Percentiles rank a stretch among this genome's conserved stretches.
phyloP scores from a whole-genome alignment of 30 jellyfish, hydroid and myxozoan species.

The Aurelia aurita complex sp. Pacific region DNA sequence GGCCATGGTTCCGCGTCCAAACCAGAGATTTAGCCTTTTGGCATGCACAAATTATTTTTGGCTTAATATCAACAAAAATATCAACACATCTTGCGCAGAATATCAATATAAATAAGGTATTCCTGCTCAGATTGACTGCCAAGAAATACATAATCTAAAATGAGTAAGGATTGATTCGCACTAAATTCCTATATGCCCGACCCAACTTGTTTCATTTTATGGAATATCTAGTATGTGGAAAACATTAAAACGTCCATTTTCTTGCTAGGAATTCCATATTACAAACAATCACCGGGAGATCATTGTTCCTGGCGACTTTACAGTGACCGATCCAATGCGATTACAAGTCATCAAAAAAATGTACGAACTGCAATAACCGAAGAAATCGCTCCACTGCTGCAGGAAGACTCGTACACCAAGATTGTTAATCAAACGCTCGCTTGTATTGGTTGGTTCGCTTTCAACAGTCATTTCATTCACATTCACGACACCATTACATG shows the following conservation, averaged over 20 bases:
- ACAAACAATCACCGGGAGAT: constrained; percentile 15
- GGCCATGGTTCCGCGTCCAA: no score
- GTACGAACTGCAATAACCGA: background rate
- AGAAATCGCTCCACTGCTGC: background rate
- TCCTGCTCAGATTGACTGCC: no score
- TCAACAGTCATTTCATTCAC: background rate
- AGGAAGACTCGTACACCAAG: background rate
- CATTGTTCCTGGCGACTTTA: constrained; percentile 12
- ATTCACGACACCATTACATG: background rate
- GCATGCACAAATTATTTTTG: no score
- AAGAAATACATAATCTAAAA: no score
- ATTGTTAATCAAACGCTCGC: background rate
- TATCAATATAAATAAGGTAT: no score
- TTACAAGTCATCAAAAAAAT: background rate
- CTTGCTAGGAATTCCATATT: background rate
- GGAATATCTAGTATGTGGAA: background rate
- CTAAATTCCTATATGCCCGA: background rate
- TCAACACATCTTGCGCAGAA: no score
- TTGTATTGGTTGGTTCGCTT: background rate
- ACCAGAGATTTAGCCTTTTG: no score
- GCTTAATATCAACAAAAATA: no score
- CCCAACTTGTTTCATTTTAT: background rate
- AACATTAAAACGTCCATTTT: background rate
- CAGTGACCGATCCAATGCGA: constrained; percentile 4
- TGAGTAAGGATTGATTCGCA: no score